Percentiles rank a stretch among this genome's conserved stretches.
Conservation (phyloP, 2,113 vertebrate species). For the Microcebus murinus region DNA sequence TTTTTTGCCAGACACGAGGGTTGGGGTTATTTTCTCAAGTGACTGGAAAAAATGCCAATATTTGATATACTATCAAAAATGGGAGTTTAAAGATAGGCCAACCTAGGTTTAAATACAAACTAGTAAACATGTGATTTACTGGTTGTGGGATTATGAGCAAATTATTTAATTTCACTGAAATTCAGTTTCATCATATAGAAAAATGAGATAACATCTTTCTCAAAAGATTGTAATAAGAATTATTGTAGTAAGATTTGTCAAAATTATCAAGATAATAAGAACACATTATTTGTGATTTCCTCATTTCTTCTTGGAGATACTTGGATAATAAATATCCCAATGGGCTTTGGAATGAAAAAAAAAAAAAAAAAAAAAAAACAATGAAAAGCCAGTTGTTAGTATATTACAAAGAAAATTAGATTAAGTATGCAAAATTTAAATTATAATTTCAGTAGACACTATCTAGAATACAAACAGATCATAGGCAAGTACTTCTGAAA, state of each 20-base stretch:
- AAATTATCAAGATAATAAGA: not conserved
- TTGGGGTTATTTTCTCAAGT: not conserved
- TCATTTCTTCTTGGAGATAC: not conserved
- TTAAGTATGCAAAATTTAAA: not conserved
- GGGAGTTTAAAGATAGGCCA: not conserved
- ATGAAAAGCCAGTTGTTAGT: not conserved
- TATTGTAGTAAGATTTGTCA: not conserved
- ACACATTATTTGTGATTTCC: not conserved
- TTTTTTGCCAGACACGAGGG: not conserved
- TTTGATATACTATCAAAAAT: not conserved
- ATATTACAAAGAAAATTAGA: not conserved
- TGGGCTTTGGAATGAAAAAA: not conserved
- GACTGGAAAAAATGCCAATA: not conserved
- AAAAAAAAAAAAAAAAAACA: too few relatives aligned
- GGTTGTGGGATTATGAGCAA: not conserved
- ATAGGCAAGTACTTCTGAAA: not conserved
- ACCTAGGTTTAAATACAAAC: not conserved
- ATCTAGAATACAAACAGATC: not conserved
- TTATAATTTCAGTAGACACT: not conserved
- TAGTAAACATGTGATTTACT: not conserved
- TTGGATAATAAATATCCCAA: not conserved
- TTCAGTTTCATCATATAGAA: not conserved
- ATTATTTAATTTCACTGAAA: slow-evolving; percentile 3
- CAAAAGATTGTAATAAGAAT: not conserved
- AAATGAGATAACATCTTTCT: not conserved